Evolutionary conservation across 1,140 invertebrate genomes (phyloP).

Genomic region (Philaenus spumarius): DNA sequence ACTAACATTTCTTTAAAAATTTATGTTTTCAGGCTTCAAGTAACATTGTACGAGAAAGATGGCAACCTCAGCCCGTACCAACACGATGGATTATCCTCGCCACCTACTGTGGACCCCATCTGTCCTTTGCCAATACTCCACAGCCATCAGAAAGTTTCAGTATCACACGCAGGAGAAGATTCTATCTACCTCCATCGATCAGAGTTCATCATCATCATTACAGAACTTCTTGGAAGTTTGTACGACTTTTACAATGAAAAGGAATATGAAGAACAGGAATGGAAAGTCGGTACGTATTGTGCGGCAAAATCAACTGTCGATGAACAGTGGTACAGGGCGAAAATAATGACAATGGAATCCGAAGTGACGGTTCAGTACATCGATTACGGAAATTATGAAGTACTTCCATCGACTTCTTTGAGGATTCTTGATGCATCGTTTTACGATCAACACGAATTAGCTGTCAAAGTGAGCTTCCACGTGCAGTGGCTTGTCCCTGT

Average conservation of each 20-base stretch:
- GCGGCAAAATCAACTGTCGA: constrained; percentile 48
- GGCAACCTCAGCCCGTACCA: constrained; percentile 51
- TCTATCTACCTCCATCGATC: constrained; percentile 54
- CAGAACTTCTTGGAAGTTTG: constrained; percentile 44
- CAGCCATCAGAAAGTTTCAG: constrained; percentile 43
- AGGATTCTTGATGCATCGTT: constrained; percentile 45
- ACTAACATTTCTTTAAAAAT: no score
- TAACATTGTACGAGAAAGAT: constrained; percentile 47
- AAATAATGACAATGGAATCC: constrained; percentile 6
- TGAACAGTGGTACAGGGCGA: constrained; percentile 47
- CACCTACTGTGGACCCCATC: constrained; percentile 44
- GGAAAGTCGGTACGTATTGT: constrained; percentile 42
- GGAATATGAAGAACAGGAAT: constrained; percentile 33
- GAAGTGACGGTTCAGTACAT: constrained; percentile 39
- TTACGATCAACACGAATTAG: constrained; percentile 45
- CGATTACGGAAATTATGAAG: constrained; percentile 48
- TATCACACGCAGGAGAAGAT: constrained; percentile 44
- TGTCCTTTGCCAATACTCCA: constrained; percentile 49
- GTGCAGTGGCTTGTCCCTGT: constrained; percentile 35
- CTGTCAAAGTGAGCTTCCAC: constrained; percentile 42
- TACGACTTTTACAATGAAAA: constrained; percentile 48
- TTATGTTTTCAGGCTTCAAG: constrained; percentile 44
- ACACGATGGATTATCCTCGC: constrained; percentile 38
- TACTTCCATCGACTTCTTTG: constrained; percentile 29
- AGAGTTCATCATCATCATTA: constrained; percentile 39